phyloP scores from a whole-genome alignment of 2,888 invertebrate genomes.

The Callyntrura guangdongensis region DNA sequence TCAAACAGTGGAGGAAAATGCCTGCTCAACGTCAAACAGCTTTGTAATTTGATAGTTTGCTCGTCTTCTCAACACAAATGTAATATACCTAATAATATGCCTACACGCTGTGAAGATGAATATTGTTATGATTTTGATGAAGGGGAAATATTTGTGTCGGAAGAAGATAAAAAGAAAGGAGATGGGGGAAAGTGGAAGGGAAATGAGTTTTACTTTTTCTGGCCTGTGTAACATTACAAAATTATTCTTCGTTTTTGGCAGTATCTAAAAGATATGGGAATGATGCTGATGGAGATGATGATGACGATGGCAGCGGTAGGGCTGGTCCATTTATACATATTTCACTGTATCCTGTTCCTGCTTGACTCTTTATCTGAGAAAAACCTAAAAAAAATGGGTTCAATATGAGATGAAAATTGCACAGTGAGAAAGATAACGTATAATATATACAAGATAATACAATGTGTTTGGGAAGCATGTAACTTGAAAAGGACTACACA shows the following conservation, averaged over 20 bases:
- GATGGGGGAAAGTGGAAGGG: conserved; percentile 14
- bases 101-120: background rate
- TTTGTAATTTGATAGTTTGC: too few relatives aligned
- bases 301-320: background rate
- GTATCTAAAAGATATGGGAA: background rate
- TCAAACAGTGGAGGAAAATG: background rate
- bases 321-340: conserved; percentile 3
- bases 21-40: background rate
- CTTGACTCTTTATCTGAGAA: background rate
- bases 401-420: background rate
- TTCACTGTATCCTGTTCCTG: conserved; percentile 25
- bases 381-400: background rate
- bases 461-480: background rate
- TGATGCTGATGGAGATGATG: background rate
- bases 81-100: too few relatives aligned
- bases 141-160: conserved; percentile 11
- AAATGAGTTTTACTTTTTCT: conserved; percentile 42
- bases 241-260: background rate
- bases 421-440: background rate
- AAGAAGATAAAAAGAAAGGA: conserved; percentile 28
- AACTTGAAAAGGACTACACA: background rate
- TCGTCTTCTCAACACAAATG: too few relatives aligned
- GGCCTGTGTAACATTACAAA: background rate
- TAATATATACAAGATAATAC: background rate
- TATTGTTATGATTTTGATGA: conserved; percentile 1